Conservation (phyloP, 2,888 invertebrate species). For the Hydroisotoma schaefferi region DNA sequence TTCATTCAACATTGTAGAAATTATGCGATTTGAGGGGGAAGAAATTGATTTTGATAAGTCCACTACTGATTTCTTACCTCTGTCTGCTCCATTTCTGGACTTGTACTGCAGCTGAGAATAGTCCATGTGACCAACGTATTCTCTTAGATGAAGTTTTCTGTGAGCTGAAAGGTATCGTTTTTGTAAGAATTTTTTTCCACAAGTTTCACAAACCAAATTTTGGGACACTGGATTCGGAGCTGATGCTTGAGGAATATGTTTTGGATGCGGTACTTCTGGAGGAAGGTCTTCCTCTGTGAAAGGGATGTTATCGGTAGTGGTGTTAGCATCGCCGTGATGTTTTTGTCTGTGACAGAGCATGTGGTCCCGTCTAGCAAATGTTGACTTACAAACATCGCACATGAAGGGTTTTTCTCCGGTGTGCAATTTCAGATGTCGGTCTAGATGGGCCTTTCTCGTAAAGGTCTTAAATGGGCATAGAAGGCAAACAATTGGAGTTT, state of each 20-base stretch:
- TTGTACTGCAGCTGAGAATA: too few relatives aligned
- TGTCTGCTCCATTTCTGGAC: conserved; percentile 1
- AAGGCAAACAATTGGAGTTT: background rate
- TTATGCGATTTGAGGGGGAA: too few relatives aligned
- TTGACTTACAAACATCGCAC: conserved; percentile 16
- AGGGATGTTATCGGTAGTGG: too few relatives aligned
- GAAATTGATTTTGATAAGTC: too few relatives aligned
- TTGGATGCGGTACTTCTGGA: background rate
- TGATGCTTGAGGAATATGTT: too few relatives aligned
- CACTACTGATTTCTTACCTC: background rate
- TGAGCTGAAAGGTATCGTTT: conserved; percentile 7
- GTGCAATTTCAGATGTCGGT: conserved; percentile 25
- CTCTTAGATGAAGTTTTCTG: conserved; percentile 3
- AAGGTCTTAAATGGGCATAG: conserved; percentile 1
- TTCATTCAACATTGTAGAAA: background rate
- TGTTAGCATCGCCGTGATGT: conserved; percentile 18
- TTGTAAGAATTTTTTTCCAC: conserved; percentile 8
- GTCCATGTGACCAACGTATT: too few relatives aligned
- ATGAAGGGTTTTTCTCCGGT: conserved; percentile 17
- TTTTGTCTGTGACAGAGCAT: conserved; percentile 18
- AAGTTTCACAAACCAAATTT: conserved; percentile 1
- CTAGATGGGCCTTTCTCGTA: conserved; percentile 27
- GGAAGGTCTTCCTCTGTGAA: background rate
- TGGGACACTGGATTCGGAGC: background rate
- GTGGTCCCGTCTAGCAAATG: conserved; percentile 19